Evolutionary conservation across 2,888 invertebrate species (phyloP).

Genomic region (Arrhopalites spinosus): DNA sequence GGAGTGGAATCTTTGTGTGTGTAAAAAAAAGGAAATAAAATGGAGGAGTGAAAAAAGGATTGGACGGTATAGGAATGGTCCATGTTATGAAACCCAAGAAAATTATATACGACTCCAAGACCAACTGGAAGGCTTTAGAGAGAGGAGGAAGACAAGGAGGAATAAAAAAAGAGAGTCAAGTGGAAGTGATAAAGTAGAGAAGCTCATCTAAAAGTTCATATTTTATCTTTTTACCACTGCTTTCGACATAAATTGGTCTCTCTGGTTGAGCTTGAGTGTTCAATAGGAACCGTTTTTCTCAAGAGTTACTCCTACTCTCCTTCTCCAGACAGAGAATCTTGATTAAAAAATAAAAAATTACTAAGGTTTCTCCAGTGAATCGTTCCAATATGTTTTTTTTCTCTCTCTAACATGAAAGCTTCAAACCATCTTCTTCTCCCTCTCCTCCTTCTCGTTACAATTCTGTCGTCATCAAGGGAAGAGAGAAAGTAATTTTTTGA

Average conservation of each 20-base stretch:
- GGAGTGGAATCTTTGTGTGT: background rate
- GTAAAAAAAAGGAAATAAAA: background rate
- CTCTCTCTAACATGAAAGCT: background rate
- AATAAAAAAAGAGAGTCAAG: constrained; percentile 30
- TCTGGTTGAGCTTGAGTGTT: constrained; percentile 31
- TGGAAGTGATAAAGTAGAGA: constrained; percentile 37
- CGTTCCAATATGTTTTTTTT: constrained; percentile 14
- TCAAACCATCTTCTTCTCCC: background rate
- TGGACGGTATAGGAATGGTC: background rate
- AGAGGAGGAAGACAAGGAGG: background rate
- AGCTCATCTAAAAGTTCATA: constrained; percentile 34
- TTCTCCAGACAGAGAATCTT: constrained; percentile 5
- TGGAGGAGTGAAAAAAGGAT: background rate
- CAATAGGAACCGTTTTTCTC: constrained; percentile 19
- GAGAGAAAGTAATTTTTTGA: background rate
- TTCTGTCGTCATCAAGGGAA: background rate
- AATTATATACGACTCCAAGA: background rate
- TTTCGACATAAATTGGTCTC: constrained; percentile 36
- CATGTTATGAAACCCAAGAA: background rate
- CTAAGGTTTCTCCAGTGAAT: background rate
- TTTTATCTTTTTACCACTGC: constrained; percentile 39
- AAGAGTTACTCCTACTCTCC: background rate
- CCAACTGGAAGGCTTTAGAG: background rate
- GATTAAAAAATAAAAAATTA: constrained; percentile 32
- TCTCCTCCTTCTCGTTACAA: background rate